Base-by-base conservation (phyloP, 2,797 vertebrate species). In the Rhyacichthys aspro region DNA sequence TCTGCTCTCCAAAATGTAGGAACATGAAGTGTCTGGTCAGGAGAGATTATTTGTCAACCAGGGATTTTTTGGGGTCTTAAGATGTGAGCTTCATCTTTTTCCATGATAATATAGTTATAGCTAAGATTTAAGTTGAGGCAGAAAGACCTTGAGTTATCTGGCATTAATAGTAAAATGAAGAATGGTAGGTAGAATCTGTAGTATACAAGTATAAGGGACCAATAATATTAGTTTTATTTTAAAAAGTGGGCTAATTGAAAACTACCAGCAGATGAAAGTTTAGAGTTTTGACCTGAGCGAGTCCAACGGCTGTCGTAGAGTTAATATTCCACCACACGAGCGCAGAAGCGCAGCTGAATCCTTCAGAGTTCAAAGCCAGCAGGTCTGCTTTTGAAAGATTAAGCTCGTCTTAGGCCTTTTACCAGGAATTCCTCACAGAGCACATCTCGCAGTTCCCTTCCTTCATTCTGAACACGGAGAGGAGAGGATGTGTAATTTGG, bases 341-440 rank as follows among this genome's bases (percentile, higher is more conserved):
- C 43, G 54, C 28, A 68, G 18, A 59, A 63, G 67, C 19, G 28
- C 43, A 44, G 37, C 63, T 32, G 41, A 59, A 58, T 59, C 55
- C 28, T 53, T 58, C 54, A 48, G 44, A 52, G 64, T 69, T 76
- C 60, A 67, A 76, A 68, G 64, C 61, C 50, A 70, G 71, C 48
- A 43, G 53, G 54, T 63, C 18, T 1, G 54, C 23, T 74, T 63
- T 66, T 63, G 49, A 74, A 73, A 63, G 56, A 61, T 47, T 68
- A 76, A 38, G 70, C 62, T 63, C 15, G 11, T 70, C 52, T 71
- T 46, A 15, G 60, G 55, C 48, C 55, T 49, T 62, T 59, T 59
- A 37, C 49, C 43, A 38, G 47, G 41, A 74, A 70, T 64, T 65
- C 57, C 72, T 45, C 43, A 43, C 38, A 52, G 53, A 68, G 55